Evolutionary conservation across 1,140 invertebrate genomes (phyloP).

Genomic region (Calliphora vicina): DNA sequence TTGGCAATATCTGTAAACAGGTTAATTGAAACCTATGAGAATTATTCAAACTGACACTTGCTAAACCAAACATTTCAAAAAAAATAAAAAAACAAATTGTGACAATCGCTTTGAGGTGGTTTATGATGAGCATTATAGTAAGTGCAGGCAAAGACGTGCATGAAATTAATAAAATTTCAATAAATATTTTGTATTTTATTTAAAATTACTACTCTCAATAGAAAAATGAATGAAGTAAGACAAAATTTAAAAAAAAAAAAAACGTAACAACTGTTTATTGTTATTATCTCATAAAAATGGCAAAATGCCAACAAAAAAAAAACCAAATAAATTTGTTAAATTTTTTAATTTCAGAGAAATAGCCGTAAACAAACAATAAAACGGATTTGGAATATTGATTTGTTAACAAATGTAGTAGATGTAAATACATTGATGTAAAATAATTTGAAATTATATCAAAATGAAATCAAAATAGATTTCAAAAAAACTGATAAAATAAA

Average conservation of each 20-base stretch:
- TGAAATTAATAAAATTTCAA: neutral
- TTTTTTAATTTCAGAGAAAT: neutral
- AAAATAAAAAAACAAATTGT: neutral
- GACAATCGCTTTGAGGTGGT: neutral
- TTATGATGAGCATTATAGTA: slow-evolving; percentile 16
- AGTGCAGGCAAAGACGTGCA: neutral
- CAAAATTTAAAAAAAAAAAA: neutral
- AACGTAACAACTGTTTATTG: neutral
- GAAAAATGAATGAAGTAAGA: neutral
- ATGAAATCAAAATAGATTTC: neutral
- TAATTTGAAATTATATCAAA: neutral
- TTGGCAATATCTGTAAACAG: neutral
- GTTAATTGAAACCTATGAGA: neutral
- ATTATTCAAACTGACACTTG: slow-evolving; percentile 13
- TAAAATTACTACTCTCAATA: neutral
- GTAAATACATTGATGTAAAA: neutral
- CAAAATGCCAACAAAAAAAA: neutral
- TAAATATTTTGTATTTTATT: neutral
- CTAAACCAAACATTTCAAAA: neutral
- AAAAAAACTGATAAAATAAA: neutral
- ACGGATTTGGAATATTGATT: neutral
- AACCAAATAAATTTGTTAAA: neutral
- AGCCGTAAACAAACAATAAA: neutral
- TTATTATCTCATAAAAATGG: neutral
- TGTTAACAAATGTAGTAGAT: neutral